Conservation (phyloP, 2,113 vertebrate genomes). For the Willisornis vidua region DNA sequence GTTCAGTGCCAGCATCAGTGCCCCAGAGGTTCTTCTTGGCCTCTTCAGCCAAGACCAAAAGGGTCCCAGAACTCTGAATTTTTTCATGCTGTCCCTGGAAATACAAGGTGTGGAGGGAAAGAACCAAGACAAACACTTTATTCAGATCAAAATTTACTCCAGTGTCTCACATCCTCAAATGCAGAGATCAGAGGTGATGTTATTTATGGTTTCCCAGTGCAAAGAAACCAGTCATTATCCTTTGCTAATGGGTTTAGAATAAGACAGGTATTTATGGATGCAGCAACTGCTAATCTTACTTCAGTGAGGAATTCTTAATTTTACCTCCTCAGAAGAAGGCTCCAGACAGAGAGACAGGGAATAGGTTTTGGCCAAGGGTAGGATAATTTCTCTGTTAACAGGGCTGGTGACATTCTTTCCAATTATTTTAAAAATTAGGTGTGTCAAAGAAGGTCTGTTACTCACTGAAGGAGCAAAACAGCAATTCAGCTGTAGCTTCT, state of each 20-base stretch:
- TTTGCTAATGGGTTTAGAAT: slow-evolving; percentile 13
- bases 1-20: not conserved
- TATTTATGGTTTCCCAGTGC: not conserved
- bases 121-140: not conserved
- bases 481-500: not conserved
- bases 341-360: not conserved
- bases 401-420: not conserved
- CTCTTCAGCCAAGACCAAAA: not conserved
- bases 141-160: not conserved
- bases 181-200: not conserved
- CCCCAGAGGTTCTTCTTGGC: not conserved
- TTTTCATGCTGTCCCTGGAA: not conserved
- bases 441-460: not conserved
- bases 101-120: not conserved
- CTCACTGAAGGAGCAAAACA: not conserved
- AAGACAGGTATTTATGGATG: not conserved
- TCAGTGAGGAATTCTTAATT: not conserved
- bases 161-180: not conserved
- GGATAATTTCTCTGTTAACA: not conserved
- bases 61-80: not conserved
- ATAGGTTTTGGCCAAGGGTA: not conserved
- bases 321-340: not conserved
- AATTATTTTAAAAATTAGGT: not conserved
- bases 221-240: not conserved
- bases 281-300: not conserved